Evolutionary conservation across 2,797 vertebrate species (phyloP).

Genomic region (Darevskia nairensis): DNA sequence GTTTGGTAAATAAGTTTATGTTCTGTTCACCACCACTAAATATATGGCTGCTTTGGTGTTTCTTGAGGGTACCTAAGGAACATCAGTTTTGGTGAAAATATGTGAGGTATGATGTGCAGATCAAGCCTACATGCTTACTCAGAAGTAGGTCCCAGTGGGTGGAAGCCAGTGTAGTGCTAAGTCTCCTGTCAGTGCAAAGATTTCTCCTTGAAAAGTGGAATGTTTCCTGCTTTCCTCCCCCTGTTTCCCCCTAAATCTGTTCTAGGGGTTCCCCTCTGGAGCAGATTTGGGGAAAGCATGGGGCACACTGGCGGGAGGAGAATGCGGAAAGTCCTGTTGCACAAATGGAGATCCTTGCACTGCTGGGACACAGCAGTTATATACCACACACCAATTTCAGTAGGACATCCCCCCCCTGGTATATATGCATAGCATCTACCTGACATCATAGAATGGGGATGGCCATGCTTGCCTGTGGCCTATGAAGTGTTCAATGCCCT

Average conservation of each 20-base stretch:
- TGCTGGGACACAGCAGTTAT: too few relatives aligned
- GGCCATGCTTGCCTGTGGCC: not conserved
- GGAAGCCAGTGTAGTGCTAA: too few relatives aligned
- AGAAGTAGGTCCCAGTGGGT: too few relatives aligned
- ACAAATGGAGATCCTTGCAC: too few relatives aligned
- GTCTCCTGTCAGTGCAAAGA: too few relatives aligned
- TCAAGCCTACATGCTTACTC: not conserved
- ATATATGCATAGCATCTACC: not conserved
- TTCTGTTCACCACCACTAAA: not conserved
- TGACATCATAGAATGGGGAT: not conserved
- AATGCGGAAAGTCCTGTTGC: too few relatives aligned
- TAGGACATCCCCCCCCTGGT: not conserved
- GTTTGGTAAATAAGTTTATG: not conserved
- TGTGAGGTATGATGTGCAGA: not conserved
- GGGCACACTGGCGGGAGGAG: too few relatives aligned
- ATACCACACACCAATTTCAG: not conserved
- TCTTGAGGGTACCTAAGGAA: rapidly evolving
- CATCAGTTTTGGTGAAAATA: not conserved
- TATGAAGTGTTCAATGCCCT: not conserved
- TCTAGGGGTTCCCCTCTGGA: too few relatives aligned
- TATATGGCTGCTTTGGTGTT: not conserved
- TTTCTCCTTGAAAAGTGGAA: too few relatives aligned
- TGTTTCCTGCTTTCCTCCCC: too few relatives aligned
- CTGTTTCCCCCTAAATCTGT: too few relatives aligned
- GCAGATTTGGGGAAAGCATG: too few relatives aligned